Base-by-base conservation (phyloP, 1,140 invertebrate genomes). In the Trichoplusia ni region DNA sequence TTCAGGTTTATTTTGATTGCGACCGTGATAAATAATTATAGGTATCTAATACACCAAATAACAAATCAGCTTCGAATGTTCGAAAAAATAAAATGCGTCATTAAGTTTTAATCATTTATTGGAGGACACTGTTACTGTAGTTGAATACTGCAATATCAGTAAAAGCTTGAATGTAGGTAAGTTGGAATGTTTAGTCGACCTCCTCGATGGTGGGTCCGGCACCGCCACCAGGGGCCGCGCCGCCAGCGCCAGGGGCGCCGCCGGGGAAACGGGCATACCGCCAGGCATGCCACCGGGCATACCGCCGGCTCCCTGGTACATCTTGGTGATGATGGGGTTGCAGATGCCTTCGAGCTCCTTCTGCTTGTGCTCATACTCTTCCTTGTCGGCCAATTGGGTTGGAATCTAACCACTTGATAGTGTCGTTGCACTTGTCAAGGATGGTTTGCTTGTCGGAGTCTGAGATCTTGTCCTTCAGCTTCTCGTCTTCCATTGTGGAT, bases 181-280 rank as follows among this genome's bases (percentile, higher is more conserved):
- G 51, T 65, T 85, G 85, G 83, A 86, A 85, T 87, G 74, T 92
- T 96, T 98, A 98, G 89, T 98, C 97, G 77, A 98, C 97, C 92
- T 98, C 97, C 91, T 98, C 97, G 81, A 98, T 98, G 82, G 97
- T 98, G 70, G 97, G 97, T 79, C 97, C 97, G 79, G 94, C 93
- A 66, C 94, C 94, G 64, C 92, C 92, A 18, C 91, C 92, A 33
- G 90, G 91, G 7, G 92, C 92, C n/a, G 92, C 91, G 14, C 92
- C 93, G 56, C 91, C 93, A 4, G 92, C 92, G 54, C 92, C 92
- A 31, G 92, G 90, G 65, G 91, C 92, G 62, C 82, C 92, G 69
- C 89, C 92, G 56, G 86, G 91, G 81, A 87, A 92, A 31, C 92
- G n/a, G 91, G 91, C 86, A 92, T 92, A 38, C 92, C 93, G 18